Conservation (phyloP, 2,888 invertebrate species). For the Acanthosepion esculentum region DNA sequence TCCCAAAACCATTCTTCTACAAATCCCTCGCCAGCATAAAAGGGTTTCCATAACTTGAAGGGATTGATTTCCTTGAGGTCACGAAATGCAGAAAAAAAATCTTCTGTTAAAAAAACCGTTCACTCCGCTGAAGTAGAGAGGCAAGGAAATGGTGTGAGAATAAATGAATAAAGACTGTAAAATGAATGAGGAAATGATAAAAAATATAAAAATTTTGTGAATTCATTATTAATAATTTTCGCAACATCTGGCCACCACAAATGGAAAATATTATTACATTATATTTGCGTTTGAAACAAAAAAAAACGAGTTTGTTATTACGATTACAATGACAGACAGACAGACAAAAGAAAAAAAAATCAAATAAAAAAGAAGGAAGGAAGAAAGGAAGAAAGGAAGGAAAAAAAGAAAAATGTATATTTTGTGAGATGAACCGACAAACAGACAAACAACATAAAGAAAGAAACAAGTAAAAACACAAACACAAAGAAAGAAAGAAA, state of each 20-base stretch:
- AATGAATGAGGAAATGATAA: not conserved
- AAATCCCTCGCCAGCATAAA: too few relatives aligned
- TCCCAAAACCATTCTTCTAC: not conserved
- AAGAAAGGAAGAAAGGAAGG: not conserved
- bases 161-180: too few relatives aligned
- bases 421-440: not conserved
- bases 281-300: not conserved
- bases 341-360: not conserved
- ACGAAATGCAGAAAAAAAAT: not conserved
- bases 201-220: not conserved
- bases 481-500: too few relatives aligned
- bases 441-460: not conserved
- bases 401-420: not conserved
- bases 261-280: not conserved
- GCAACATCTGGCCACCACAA: slow-evolving; percentile 20
- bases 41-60: not conserved
- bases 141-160: not conserved
- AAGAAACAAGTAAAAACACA: not conserved
- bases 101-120: not conserved
- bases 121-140: not conserved
- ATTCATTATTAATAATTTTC: slow-evolving; percentile 20
- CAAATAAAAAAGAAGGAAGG: not conserved
- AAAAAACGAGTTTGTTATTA: not conserved
- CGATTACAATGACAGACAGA: not conserved
- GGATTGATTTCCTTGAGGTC: slow-evolving; percentile 9